phyloP scores from a whole-genome alignment of 2,797 vertebrate genomes.

The Manis crassicaudata region DNA sequence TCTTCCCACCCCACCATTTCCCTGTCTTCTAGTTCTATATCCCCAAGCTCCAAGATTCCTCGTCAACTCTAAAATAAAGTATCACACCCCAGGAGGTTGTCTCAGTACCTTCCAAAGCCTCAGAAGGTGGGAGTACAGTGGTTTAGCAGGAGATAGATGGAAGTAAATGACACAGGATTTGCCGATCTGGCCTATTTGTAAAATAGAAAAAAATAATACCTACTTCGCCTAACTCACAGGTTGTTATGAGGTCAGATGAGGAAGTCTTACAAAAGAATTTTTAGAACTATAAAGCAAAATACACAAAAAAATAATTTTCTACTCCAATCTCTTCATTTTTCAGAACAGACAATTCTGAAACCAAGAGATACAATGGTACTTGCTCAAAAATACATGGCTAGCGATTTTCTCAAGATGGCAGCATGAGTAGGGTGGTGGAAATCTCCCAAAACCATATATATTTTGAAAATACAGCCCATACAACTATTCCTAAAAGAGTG shows the following conservation, averaged over 20 bases:
- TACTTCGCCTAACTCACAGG: background rate
- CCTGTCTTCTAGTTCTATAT: background rate
- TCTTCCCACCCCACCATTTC: constrained; percentile 28
- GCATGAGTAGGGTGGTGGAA: too few relatives aligned
- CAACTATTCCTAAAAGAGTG: too few relatives aligned
- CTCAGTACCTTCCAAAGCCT: constrained; percentile 21
- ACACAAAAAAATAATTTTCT: constrained; percentile 18
- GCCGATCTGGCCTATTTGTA: background rate
- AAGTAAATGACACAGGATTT: background rate
- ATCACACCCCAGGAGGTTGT: background rate
- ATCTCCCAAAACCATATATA: too few relatives aligned
- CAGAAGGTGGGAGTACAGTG: background rate
- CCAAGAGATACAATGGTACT: constrained; percentile 1
- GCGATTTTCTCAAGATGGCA: too few relatives aligned
- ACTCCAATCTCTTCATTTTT: constrained; percentile 8
- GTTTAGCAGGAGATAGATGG: constrained; percentile 2
- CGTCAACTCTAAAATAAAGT: constrained; percentile 24
- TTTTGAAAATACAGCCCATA: too few relatives aligned
- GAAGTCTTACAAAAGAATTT: background rate
- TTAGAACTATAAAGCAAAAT: constrained; percentile 18
- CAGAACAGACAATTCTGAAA: background rate
- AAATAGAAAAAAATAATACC: background rate
- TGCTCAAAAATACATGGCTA: background rate
- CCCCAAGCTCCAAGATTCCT: background rate
- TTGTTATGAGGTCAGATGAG: background rate